Evolutionary conservation across 2,888 invertebrate species (phyloP), one percentile per base, ranked within the genome.

Genomic region (Synergus laeviventris): DNA sequence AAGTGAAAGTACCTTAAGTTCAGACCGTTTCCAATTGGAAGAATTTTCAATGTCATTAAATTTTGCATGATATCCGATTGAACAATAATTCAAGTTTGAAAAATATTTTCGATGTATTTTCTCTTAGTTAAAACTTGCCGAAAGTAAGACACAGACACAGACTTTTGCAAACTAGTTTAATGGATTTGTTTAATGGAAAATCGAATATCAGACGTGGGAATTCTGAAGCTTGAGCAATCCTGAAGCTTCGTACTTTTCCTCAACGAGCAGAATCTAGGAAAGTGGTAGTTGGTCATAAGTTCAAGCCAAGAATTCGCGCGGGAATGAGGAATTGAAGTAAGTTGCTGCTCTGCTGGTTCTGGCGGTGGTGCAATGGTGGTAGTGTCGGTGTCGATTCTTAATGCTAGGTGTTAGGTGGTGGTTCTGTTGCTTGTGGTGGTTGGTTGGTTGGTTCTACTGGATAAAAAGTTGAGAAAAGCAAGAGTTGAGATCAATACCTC

Each of bases 401-500:
- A 77, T 78, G 18, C 21, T 21, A 56, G 74, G 82, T 79, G 77
- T 79, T 81, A 78, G 81, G 77, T 84, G 85, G 84, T 82, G 85
- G 83, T 79, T 83, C 80, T 78, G 80, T 78, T 82, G 78, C 78
- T 81, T 84, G 85, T 87, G 82, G 86, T 84, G 84, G 84, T 82
- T 85, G 87, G 85, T 80, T 86, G 83, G 84, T 85, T 85, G 87
- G 86, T 88, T 88, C 87, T 86, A 87, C 84, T 83, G 89, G 88
- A 89, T 89, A 90, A 90, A 90, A 90, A 90, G 89, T 90, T 89
- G 87, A 90, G 90, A 90, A 90, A 90, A 89, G 89, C 89, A 90
- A 89, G 90, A 91, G 90, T 89, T 89, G 87, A 89, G 90, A 91
- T 91, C 91, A 91, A 91, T 91, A 91, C 90, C 89, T 88, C 87